Conservation (phyloP, 2,113 vertebrate genomes). For the Nannobrachium achirus region DNA sequence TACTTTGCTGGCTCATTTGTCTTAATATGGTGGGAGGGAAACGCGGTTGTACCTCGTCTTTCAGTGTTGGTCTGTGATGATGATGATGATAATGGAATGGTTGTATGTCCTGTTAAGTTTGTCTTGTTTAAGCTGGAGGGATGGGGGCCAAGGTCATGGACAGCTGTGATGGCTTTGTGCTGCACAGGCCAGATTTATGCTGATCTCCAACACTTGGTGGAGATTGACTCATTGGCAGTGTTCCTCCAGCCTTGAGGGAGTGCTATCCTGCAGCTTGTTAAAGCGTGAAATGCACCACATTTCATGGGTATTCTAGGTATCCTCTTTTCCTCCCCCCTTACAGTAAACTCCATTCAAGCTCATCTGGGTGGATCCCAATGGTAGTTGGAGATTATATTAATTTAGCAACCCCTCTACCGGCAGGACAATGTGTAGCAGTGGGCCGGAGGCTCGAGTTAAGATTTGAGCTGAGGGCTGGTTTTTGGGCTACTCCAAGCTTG, state of each 20-base stretch:
- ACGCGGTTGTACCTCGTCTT: slow-evolving; percentile 16
- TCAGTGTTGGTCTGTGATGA: slow-evolving; percentile 7
- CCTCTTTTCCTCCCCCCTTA: slow-evolving; percentile 21
- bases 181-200: slow-evolving; percentile 37
- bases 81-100: background rate
- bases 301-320: slow-evolving; percentile 63
- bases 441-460: background rate
- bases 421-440: slow-evolving; percentile 13
- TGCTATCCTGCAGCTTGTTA: slow-evolving; percentile 45
- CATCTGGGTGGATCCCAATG: slow-evolving; percentile 7
- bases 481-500: too few relatives aligned
- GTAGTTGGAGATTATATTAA: background rate
- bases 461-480: too few relatives aligned
- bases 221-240: slow-evolving; percentile 59
- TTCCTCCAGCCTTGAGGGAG: slow-evolving; percentile 26
- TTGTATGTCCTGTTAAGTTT: slow-evolving; percentile 11
- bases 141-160: slow-evolving; percentile 20
- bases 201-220: slow-evolving; percentile 49
- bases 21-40: slow-evolving; percentile 10
- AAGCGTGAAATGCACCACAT: slow-evolving; percentile 63
- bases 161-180: slow-evolving; percentile 46
- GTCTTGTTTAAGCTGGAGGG: slow-evolving; percentile 8
- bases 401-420: slow-evolving; percentile 20
- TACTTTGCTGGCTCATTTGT: slow-evolving; percentile 52
- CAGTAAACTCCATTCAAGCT: slow-evolving; percentile 30